Evolutionary conservation across 2,888 invertebrate genomes (phyloP).

Genomic region (Lepidochrysops patricia): DNA sequence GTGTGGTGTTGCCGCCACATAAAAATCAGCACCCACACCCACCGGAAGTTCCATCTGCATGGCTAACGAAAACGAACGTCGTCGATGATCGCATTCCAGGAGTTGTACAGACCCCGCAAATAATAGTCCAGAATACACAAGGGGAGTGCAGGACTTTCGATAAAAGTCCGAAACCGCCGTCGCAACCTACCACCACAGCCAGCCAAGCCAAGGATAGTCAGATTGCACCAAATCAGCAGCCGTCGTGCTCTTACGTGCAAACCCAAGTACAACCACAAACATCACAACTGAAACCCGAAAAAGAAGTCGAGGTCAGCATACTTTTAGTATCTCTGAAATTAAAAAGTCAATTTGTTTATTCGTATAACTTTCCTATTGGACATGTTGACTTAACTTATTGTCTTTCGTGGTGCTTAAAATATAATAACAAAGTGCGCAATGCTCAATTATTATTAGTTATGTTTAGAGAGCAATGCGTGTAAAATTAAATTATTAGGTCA

Average conservation of each 20-base stretch:
- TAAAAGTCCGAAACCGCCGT: constrained; percentile 35
- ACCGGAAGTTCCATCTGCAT: constrained; percentile 60
- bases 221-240: constrained; percentile 41
- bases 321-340: constrained; percentile 20
- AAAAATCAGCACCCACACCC: constrained; percentile 43
- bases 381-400: neutral
- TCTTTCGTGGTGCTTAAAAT: neutral
- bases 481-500: constrained; percentile 62
- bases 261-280: constrained; percentile 31
- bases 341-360: neutral
- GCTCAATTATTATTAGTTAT: constrained; percentile 46
- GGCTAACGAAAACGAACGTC: constrained; percentile 39
- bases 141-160: constrained; percentile 33
- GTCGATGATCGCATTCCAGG: constrained; percentile 2
- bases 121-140: constrained; percentile 48
- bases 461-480: constrained; percentile 57
- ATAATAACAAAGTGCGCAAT: constrained; percentile 40
- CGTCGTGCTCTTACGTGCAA: constrained; percentile 56
- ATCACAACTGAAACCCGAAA: constrained; percentile 52
- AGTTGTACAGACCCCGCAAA: constrained; percentile 35
- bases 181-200: constrained; percentile 32
- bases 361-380: neutral
- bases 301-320: constrained; percentile 70
- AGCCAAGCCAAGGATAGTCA: constrained; percentile 32
- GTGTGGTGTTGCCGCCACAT: constrained; percentile 28